A percentile compares a stretch with the other conserved stretches of the same genome.
These are phyloP conservation scores for Pogona vitticeps DNA, from an alignment of 2,113 vertebrate genomes.

Conservation along the genomic window DNA sequence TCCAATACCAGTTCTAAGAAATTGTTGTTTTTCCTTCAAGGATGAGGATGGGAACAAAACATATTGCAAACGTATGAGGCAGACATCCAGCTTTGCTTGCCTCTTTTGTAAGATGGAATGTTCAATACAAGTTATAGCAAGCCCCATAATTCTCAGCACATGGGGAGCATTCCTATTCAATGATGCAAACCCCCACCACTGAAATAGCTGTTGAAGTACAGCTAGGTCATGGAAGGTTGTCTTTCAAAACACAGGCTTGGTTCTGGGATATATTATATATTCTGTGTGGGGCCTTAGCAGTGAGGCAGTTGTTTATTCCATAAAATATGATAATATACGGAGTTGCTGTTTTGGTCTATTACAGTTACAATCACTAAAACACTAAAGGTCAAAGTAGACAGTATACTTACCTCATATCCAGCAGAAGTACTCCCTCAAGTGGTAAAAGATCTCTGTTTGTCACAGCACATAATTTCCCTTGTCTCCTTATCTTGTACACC, in stretches of 20 bases:
- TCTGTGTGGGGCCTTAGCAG: neutral
- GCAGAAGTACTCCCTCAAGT: too few relatives aligned
- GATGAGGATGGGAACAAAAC: neutral
- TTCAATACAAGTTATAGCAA: conserved; percentile 6
- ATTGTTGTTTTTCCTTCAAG: neutral
- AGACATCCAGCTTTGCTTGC: neutral
- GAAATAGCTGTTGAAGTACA: neutral
- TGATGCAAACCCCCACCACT: neutral
- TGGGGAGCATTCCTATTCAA: neutral
- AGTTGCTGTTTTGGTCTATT: neutral
- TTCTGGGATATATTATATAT: neutral
- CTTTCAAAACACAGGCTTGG: neutral
- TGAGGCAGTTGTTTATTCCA: neutral
- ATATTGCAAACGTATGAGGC: conserved; percentile 10
- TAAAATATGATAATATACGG: neutral
- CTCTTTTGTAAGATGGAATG: conserved; percentile 4
- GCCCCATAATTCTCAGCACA: neutral
- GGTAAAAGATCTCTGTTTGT: too few relatives aligned
- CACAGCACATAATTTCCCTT: too few relatives aligned
- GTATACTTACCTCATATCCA: too few relatives aligned
- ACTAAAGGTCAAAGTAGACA: too few relatives aligned
- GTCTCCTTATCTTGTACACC: too few relatives aligned
- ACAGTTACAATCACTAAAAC: neutral
- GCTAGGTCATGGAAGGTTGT: too few relatives aligned
- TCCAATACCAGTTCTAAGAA: conserved; percentile 26